Evolutionary conservation across 2,888 invertebrate species (phyloP).

Genomic region (Euplagia quadripunctaria): DNA sequence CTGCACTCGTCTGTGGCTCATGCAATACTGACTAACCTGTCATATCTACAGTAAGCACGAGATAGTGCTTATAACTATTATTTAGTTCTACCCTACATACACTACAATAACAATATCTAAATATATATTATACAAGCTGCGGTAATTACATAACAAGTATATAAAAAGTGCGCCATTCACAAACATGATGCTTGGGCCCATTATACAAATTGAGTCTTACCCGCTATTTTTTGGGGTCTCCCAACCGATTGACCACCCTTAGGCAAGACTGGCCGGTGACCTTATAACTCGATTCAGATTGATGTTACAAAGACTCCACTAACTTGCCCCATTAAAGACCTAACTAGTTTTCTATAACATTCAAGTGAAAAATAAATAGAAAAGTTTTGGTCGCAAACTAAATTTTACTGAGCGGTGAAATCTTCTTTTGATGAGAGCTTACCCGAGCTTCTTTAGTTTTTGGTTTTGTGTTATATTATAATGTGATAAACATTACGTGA

Average conservation of each 20-base stretch:
- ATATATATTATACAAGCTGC: too few relatives aligned
- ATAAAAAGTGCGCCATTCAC: too few relatives aligned
- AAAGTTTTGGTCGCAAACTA: slow-evolving; percentile 32
- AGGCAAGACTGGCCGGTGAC: slow-evolving; percentile 24
- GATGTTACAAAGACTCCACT: slow-evolving; percentile 72
- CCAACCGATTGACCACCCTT: background rate
- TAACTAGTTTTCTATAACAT: slow-evolving; percentile 66
- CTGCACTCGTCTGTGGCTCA: too few relatives aligned
- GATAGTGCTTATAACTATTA: too few relatives aligned
- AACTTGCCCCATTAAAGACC: slow-evolving; percentile 52
- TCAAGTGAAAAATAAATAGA: slow-evolving; percentile 53
- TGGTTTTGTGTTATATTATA: background rate
- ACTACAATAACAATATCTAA: too few relatives aligned
- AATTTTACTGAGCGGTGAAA: slow-evolving; percentile 15
- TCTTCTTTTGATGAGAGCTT: slow-evolving; percentile 2
- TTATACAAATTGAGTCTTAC: background rate
- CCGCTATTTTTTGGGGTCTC: slow-evolving; percentile 1
- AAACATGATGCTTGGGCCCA: too few relatives aligned
- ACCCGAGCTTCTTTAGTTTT: background rate
- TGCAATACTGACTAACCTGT: too few relatives aligned
- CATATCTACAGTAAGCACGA: too few relatives aligned
- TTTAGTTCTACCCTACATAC: too few relatives aligned
- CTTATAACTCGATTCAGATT: slow-evolving; percentile 74
- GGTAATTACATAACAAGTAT: too few relatives aligned
- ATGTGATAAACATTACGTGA: too few relatives aligned